A percentile compares a stretch with the other conserved stretches of the same genome.
Evolutionary conservation across 1,140 invertebrate genomes (phyloP).

Genomic region (Aradophagus sp.): DNA sequence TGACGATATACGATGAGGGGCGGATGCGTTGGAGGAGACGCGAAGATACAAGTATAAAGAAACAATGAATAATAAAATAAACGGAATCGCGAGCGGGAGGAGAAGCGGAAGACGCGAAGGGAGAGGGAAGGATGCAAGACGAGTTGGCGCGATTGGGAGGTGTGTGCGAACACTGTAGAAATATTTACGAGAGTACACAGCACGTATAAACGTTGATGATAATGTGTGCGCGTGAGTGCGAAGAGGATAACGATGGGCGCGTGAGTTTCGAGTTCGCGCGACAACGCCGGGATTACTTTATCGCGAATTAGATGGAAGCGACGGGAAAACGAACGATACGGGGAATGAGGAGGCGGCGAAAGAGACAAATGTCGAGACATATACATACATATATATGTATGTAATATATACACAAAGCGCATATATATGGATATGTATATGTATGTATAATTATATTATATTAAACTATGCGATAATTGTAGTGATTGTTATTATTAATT

Average conservation of each 20-base stretch:
- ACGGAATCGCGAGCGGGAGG: too few species aligned
- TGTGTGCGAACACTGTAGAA: conserved; percentile 22
- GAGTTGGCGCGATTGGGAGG: conserved; percentile 8
- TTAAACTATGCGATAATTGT: conserved; percentile 67
- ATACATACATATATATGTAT: conserved; percentile 69
- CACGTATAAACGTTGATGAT: conserved; percentile 29
- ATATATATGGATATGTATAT: conserved; percentile 69
- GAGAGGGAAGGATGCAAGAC: background rate
- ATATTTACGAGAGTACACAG: conserved; percentile 24
- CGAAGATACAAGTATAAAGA: conserved; percentile 25
- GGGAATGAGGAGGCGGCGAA: background rate
- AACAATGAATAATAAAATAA: conserved; percentile 43
- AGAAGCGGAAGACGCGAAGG: conserved; percentile 18
- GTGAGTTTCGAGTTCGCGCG: conserved; percentile 36
- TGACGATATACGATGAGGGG: conserved; percentile 57
- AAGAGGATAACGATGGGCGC: background rate
- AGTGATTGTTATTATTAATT: conserved; percentile 66
- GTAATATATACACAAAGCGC: conserved; percentile 64
- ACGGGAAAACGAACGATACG: conserved; percentile 20
- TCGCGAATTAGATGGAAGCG: too few species aligned
- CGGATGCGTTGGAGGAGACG: conserved; percentile 6
- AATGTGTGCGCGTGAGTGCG: too few species aligned
- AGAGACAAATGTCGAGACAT: conserved; percentile 37
- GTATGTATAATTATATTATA: conserved; percentile 70
- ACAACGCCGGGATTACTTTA: conserved; percentile 24